These are phyloP conservation scores for Naja naja DNA, from an alignment of 2,113 vertebrate species.

Conservation along the genomic window DNA sequence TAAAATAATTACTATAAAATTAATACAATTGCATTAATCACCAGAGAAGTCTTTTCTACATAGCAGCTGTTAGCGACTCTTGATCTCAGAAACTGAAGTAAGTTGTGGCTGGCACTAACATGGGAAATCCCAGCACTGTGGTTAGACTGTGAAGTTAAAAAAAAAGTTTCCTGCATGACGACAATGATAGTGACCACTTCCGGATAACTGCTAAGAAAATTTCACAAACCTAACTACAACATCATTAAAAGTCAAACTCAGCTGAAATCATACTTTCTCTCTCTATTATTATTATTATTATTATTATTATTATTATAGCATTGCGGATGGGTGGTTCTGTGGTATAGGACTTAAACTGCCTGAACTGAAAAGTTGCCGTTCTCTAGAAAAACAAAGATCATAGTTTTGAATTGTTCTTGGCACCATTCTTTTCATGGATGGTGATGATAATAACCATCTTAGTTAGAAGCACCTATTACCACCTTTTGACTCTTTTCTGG, in stretches of 20 bases:
- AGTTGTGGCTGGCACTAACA: not conserved
- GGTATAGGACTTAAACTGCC: not conserved
- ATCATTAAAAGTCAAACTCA: not conserved
- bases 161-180: not conserved
- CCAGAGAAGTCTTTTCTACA: not conserved
- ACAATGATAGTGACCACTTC: not conserved
- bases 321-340: not conserved
- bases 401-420: not conserved
- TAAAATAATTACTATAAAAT: not conserved
- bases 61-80: not conserved
- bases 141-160: not conserved
- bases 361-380: not conserved
- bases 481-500: not conserved
- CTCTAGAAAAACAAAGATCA: not conserved
- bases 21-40: not conserved
- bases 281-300: not conserved
- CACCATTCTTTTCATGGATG: not conserved
- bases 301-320: not conserved
- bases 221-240: not conserved
- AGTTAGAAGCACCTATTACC: not conserved
- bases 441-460: not conserved
- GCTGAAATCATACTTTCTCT: not conserved
- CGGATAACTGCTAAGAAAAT: not conserved
- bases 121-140: not conserved
- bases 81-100: not conserved